Base-by-base conservation (phyloP, 2,113 vertebrate species). In the Peromyscus maniculatus region DNA sequence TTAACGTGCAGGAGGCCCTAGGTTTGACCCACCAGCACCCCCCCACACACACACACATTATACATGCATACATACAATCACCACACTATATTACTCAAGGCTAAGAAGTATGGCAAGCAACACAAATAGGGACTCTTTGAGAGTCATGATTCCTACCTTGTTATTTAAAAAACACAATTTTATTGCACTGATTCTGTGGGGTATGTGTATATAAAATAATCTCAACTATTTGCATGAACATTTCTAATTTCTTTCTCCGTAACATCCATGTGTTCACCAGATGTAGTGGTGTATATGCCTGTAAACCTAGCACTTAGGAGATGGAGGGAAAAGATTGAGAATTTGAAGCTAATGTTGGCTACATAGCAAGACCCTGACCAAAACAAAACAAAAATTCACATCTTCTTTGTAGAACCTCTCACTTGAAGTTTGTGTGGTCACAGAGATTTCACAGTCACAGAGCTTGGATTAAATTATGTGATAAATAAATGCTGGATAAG, bases 391-490 rank as follows among this genome's bases (percentile, higher is more conserved):
- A 52, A 69, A 52, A 8, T 72, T n/a, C 12, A n/a, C 43, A 5
- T 55, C 15, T 84, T 94, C 59, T 95, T 97, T 94, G 57, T 59
- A 93, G 52, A 93, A 11, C 67, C 88, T 82, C 75, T 95, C 64
- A 86, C 78, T 92, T 89, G 28, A 91, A 46, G n/a, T 86, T 36
- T 49, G 8, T 87, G 31, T 52, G 46, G 46, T 80, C 87, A 49
- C 87, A 64, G 57, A 96, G 88, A 91, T 86, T 87, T 95, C 43
- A 43, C 49, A 39, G 24, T 86, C 79, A 64, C 5, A 82, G 39
- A 89, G n/a, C 19, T 49, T 49, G 21, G 71, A 66, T 79, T 79
- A 95, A 95, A 9, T 91, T 92, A 0, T 88, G 52, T 94, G 71
- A 89, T 43, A 43, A 43, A 43, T 43, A 43, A 43, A 43, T 55